phyloP scores from a whole-genome alignment of 2,113 vertebrate genomes.

The rabbit (Oryctolagus cuniculus) region DNA sequence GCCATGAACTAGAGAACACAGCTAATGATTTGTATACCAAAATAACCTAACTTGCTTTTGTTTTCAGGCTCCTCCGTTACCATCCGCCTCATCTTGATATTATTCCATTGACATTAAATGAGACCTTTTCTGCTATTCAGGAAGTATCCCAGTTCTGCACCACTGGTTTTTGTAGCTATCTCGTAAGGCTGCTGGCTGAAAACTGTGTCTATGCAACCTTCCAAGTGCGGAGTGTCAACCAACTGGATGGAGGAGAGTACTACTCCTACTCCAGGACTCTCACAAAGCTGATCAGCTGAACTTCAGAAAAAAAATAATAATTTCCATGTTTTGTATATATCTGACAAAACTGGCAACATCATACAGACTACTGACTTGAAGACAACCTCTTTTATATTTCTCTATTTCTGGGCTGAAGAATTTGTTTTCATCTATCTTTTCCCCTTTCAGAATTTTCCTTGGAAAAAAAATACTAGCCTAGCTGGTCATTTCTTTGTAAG shows the following conservation, averaged over 20 bases:
- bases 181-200: slow-evolving; percentile 98
- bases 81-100: slow-evolving; percentile 97
- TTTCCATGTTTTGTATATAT: slow-evolving; percentile 95
- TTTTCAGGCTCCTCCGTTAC: slow-evolving; percentile 96
- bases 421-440: slow-evolving; percentile 88
- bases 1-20: slow-evolving; percentile 68
- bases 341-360: slow-evolving; percentile 95
- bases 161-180: slow-evolving; percentile 97
- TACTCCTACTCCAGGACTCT: slow-evolving; percentile 92
- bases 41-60: slow-evolving; percentile 84
- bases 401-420: slow-evolving; percentile 93
- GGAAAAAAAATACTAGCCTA: slow-evolving; percentile 93
- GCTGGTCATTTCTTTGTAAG: slow-evolving; percentile 95
- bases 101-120: slow-evolving; percentile 92
- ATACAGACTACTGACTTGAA: slow-evolving; percentile 99
- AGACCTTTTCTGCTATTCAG: slow-evolving; percentile 98
- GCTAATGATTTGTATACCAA: slow-evolving; percentile 62
- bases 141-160: slow-evolving; percentile 96
- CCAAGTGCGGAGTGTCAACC: slow-evolving; percentile 94
- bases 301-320: slow-evolving; percentile 90
- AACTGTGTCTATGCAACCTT: slow-evolving; percentile 99
- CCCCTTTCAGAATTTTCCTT: slow-evolving; percentile 88
- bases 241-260: slow-evolving; percentile 92
- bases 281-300: slow-evolving; percentile 91
- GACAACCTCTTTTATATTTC: slow-evolving; percentile 92